Base-by-base conservation (phyloP, 2,797 vertebrate species). In the Catostomus latipinnis region DNA sequence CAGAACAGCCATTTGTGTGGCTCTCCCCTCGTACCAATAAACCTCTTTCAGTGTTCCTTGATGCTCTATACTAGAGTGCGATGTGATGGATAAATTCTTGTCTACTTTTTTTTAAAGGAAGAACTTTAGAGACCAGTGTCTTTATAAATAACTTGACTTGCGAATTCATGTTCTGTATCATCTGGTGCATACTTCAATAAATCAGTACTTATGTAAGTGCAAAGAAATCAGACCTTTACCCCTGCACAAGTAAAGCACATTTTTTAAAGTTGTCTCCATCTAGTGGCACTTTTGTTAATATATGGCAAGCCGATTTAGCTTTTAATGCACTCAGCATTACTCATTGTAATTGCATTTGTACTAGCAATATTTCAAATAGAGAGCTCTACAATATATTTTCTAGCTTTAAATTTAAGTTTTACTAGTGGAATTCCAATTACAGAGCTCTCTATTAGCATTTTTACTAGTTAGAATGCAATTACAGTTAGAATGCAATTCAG, bases 101-200 rank as follows among this genome's bases (percentile, higher is more conserved):
- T 56, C 60, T 0, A 4, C 2, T 53, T 54, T 12, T n/a, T 61
- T 72, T 49, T 48, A 63, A 74, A 43, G 53, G 14, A 60, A 72
- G 48, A 14, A 9, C n/a, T 45, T 56, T 11, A 69, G 69, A 14
- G 52, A n/a, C 18, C 22, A 53, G 18, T 63, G 8, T 58, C 14
- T 14, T 45, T 34, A 75, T 75, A 14, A 74, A 65, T 65, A 63
- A 65, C 73, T 8, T 10, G 10, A n/a, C 11, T 56, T 67, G 60
- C 53, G 16, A 18, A 8, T 10, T 12, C 14, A 2, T 74, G 18
- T 43, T 14, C 57, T 61, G 7, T 49, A 9, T 34, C 34, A 34
- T 62, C 22, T 12, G 6, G 8, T 12, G 16, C n/a, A 22, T 61
- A 13, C 5, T 16, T 18, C 46, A 46, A 56, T 13, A 52, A 63